Evolutionary conservation across 2,797 vertebrate species (phyloP).

Genomic region (Knipowitschia caucasica): DNA sequence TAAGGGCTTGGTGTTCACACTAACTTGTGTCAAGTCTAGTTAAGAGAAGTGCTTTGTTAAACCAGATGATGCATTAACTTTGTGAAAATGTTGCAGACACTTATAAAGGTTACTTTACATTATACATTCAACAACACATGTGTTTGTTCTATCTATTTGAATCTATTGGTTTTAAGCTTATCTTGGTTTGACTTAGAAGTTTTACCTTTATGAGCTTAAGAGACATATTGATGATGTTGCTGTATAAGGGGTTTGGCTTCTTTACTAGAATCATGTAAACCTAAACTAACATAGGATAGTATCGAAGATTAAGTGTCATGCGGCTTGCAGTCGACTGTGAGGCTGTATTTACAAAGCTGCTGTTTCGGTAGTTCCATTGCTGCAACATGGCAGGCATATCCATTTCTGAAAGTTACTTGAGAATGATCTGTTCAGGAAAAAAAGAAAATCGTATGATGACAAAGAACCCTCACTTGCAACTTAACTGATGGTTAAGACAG

Average conservation of each 20-base stretch:
- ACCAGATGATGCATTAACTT: slow-evolving; percentile 56
- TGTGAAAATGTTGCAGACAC: slow-evolving; percentile 36
- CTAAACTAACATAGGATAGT: slow-evolving; percentile 43
- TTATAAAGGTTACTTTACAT: slow-evolving; percentile 52
- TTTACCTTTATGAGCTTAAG: background rate
- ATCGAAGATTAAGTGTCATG: slow-evolving; percentile 72
- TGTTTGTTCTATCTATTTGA: background rate
- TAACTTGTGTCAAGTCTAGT: slow-evolving; percentile 19
- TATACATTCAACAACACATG: slow-evolving; percentile 28
- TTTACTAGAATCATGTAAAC: slow-evolving; percentile 50
- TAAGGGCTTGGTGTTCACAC: slow-evolving; percentile 31
- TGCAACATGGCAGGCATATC: slow-evolving; percentile 85
- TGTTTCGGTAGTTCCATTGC: slow-evolving; percentile 76
- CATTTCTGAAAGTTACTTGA: slow-evolving; percentile 90
- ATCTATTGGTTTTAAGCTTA: slow-evolving; percentile 15
- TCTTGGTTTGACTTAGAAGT: background rate
- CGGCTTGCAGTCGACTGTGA: slow-evolving; percentile 68
- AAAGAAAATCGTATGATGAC: slow-evolving; percentile 41
- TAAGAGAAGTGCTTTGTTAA: slow-evolving; percentile 62
- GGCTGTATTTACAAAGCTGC: slow-evolving; percentile 61
- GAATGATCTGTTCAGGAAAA: slow-evolving; percentile 91
- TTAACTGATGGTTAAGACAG: background rate
- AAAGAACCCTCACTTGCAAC: slow-evolving; percentile 1
- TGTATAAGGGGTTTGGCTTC: slow-evolving; percentile 24
- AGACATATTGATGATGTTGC: slow-evolving; percentile 9